phyloP scores from a whole-genome alignment of 2,113 vertebrate genomes.

The Cephalopterus ornatus region DNA sequence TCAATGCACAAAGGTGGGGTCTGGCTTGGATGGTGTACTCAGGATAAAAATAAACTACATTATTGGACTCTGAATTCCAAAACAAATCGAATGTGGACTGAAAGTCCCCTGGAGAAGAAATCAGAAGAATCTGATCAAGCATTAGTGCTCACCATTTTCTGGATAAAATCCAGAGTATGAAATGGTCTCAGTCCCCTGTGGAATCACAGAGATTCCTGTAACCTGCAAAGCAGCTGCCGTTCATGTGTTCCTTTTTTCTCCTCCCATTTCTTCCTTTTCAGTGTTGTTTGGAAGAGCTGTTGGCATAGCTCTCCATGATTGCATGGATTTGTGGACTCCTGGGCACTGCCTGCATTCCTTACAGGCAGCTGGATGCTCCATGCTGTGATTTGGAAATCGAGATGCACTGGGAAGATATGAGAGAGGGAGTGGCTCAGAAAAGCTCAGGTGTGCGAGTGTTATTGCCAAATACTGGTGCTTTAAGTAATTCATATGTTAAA shows the following conservation, averaged over 20 bases:
- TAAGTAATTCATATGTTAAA: not conserved
- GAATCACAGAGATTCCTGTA: not conserved
- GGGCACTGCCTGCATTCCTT: not conserved
- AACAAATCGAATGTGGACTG: not conserved
- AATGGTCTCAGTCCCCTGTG: not conserved
- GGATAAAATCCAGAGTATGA: not conserved
- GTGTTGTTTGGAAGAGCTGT: not conserved
- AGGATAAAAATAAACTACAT: not conserved
- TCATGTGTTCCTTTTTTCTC: not conserved
- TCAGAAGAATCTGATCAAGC: not conserved
- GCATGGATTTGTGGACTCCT: not conserved
- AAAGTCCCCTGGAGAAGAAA: not conserved
- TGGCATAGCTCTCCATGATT: not conserved
- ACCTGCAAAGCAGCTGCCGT: not conserved
- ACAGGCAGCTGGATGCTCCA: not conserved
- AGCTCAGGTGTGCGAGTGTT: not conserved
- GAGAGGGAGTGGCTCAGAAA: not conserved
- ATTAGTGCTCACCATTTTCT: not conserved
- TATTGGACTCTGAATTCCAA: not conserved
- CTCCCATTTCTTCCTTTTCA: not conserved
- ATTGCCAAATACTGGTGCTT: not conserved
- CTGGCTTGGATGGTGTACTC: not conserved
- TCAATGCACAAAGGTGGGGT: not conserved
- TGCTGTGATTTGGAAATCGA: not conserved
- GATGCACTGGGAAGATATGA: not conserved